Conservation (phyloP, 2,888 invertebrate species). For the Gastracanthus pulcherrimus region DNA sequence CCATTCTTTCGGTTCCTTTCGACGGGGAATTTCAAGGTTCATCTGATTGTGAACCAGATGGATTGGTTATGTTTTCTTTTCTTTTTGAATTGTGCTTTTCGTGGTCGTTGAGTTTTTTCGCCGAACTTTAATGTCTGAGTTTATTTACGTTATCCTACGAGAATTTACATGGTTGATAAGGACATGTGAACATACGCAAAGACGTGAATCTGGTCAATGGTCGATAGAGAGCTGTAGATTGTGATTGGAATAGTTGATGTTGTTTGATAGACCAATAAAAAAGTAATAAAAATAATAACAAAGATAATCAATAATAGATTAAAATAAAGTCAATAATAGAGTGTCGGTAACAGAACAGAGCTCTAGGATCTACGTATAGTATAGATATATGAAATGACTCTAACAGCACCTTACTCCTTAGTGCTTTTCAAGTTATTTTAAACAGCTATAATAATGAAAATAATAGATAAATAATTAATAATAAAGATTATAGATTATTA, state of each 20-base stretch:
- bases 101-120: not conserved
- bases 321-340: too few relatives aligned
- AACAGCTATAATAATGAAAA: too few relatives aligned
- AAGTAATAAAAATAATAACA: too few relatives aligned
- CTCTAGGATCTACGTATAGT: too few relatives aligned
- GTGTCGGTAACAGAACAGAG: too few relatives aligned
- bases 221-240: not conserved
- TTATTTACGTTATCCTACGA: conserved; percentile 38
- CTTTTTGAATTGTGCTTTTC: not conserved
- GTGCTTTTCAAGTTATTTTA: too few relatives aligned
- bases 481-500: too few relatives aligned
- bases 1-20: not conserved
- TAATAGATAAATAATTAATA: too few relatives aligned
- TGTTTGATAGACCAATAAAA: not conserved
- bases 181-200: not conserved
- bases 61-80: not conserved
- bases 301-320: too few relatives aligned
- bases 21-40: not conserved
- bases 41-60: not conserved
- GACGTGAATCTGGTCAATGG: conserved; percentile 24
- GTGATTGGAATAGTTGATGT: not conserved
- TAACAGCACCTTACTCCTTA: too few relatives aligned
- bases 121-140: not conserved
- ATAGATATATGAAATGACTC: too few relatives aligned
- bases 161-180: conserved; percentile 49